A percentile compares a stretch with the other conserved stretches of the same genome.
Conservation (phyloP, 2,888 invertebrate species). For the Cheilosia variabilis region DNA sequence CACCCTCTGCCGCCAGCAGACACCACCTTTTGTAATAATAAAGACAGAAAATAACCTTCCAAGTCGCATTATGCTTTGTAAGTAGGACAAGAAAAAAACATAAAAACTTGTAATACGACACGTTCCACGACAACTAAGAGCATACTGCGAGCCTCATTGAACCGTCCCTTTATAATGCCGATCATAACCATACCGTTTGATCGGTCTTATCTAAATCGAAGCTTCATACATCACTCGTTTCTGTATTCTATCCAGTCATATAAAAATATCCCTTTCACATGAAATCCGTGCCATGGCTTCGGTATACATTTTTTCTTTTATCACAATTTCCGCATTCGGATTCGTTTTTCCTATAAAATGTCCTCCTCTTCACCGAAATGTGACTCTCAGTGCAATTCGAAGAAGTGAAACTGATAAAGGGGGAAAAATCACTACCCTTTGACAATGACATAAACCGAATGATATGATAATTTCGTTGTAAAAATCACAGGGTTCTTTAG, state of each 20-base stretch:
- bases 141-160: slow-evolving; percentile 7
- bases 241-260: slow-evolving; percentile 8
- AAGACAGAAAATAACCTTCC: background rate
- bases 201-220: slow-evolving; percentile 68
- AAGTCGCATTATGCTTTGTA: slow-evolving; percentile 9
- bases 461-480: slow-evolving; percentile 56
- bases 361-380: background rate
- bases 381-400: slow-evolving; percentile 5
- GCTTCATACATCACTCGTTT: slow-evolving; percentile 55
- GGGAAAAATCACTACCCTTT: slow-evolving; percentile 14
- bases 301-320: slow-evolving; percentile 10
- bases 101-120: slow-evolving; percentile 8
- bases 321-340: slow-evolving; percentile 51
- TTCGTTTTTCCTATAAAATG: slow-evolving; percentile 21
- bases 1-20: background rate
- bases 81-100: background rate
- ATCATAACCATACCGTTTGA: slow-evolving; percentile 35
- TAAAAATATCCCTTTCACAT: slow-evolving; percentile 49
- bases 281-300: slow-evolving; percentile 35
- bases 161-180: slow-evolving; percentile 2
- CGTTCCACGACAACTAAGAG: background rate
- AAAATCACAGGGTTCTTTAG: slow-evolving; percentile 14
- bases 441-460: slow-evolving; percentile 40
- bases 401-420: slow-evolving; percentile 36
- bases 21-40: slow-evolving; percentile 8